These are phyloP conservation scores for Gasterosteus aculeatus DNA, from an alignment of 2,113 vertebrate species.

Conservation along the genomic window DNA sequence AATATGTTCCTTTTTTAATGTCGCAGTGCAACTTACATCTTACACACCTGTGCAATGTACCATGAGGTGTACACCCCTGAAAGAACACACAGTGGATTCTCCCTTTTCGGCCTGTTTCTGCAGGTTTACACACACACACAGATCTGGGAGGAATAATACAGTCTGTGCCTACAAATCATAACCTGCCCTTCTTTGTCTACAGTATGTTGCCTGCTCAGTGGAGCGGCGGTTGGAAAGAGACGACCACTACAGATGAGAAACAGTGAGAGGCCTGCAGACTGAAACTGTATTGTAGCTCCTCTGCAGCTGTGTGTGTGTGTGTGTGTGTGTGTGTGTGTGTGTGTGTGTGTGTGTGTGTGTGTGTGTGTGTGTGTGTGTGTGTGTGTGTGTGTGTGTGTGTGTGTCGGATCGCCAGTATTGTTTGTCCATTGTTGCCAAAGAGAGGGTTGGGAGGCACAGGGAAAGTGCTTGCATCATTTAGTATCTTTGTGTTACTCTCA, in stretches of 20 bases:
- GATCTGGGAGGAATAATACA: slow-evolving; percentile 72
- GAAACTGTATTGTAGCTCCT: slow-evolving; percentile 57
- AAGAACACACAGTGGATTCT: slow-evolving; percentile 90
- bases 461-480: slow-evolving; percentile 80
- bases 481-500: slow-evolving; percentile 73
- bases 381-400: slow-evolving; percentile 63
- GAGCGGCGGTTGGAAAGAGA: slow-evolving; percentile 62
- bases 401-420: slow-evolving; percentile 55
- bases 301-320: slow-evolving; percentile 63
- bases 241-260: slow-evolving; percentile 62
- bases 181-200: slow-evolving; percentile 60
- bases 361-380: slow-evolving; percentile 61
- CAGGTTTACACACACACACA: slow-evolving; percentile 82
- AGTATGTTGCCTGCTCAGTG: slow-evolving; percentile 55
- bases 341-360: slow-evolving; percentile 63
- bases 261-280: slow-evolving; percentile 57
- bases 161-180: slow-evolving; percentile 73
- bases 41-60: slow-evolving; percentile 93
- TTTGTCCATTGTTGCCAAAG: slow-evolving; percentile 62
- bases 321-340: slow-evolving; percentile 63
- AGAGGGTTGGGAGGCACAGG: slow-evolving; percentile 77
- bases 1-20: slow-evolving; percentile 95
- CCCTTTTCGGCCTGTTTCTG: slow-evolving; percentile 87
- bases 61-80: slow-evolving; percentile 90
- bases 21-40: slow-evolving; percentile 95